phyloP scores from a whole-genome alignment of 2,888 invertebrate genomes.

The Zeuzera pyrina region DNA sequence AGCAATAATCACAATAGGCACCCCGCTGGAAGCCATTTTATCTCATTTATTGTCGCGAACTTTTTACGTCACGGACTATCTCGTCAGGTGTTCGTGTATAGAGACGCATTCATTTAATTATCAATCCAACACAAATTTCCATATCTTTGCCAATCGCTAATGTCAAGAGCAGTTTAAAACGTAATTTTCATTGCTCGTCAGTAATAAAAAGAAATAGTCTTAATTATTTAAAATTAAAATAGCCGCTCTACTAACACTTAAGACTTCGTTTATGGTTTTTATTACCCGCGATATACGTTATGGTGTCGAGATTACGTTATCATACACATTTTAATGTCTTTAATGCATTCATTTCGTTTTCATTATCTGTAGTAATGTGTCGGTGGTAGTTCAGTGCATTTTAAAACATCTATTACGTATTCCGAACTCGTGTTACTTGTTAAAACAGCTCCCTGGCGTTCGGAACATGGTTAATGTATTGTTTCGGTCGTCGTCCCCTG shows the following conservation, averaged over 20 bases:
- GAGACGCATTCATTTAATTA: too few species aligned
- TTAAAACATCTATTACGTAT: constrained; percentile 43
- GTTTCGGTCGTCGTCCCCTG: constrained; percentile 19
- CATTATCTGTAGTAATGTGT: constrained; percentile 40
- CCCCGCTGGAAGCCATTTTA: constrained; percentile 58
- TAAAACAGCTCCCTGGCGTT: constrained; percentile 46
- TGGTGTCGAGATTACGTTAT: constrained; percentile 18
- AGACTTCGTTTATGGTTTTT: constrained; percentile 21
- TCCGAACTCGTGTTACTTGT: constrained; percentile 46
- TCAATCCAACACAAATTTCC: too few species aligned
- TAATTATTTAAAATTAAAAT: too few species aligned
- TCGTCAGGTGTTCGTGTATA: too few species aligned
- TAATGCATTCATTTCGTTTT: constrained; percentile 42
- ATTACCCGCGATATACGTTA: constrained; percentile 24
- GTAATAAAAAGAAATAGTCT: too few species aligned
- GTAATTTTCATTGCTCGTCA: too few species aligned
- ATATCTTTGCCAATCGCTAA: too few species aligned
- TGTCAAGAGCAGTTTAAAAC: too few species aligned
- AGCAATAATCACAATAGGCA: constrained; percentile 55
- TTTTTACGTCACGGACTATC: too few species aligned
- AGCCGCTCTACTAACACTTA: too few species aligned
- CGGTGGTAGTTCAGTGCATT: constrained; percentile 36
- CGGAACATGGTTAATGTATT: constrained; percentile 34
- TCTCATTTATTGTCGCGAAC: constrained; percentile 53
- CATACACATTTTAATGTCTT: constrained; percentile 17